These are phyloP conservation scores for Ophioninae sp. DNA, from an alignment of 2,888 invertebrate species.

Conservation along the genomic window DNA sequence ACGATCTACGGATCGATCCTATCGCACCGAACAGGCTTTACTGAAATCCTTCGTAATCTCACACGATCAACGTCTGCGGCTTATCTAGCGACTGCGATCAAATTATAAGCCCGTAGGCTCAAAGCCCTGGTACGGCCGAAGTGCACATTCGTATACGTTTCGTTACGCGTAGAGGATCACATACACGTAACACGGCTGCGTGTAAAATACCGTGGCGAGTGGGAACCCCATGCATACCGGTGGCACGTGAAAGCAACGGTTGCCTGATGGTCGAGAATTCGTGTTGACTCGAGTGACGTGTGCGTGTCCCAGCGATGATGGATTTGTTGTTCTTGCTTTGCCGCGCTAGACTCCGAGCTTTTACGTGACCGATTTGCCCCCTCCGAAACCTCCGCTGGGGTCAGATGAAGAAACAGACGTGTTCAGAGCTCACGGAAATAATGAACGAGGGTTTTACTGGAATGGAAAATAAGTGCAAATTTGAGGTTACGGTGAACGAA, in stretches of 20 bases:
- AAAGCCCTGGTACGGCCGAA: conserved; percentile 23
- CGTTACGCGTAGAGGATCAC: background rate
- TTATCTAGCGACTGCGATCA: conserved; percentile 69
- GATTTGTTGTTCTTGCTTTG: conserved; percentile 67
- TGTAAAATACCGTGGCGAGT: conserved; percentile 9
- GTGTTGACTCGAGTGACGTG: conserved; percentile 69
- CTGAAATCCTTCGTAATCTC: conserved; percentile 37
- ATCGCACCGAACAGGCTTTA: too few relatives aligned
- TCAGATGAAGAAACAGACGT: conserved; percentile 12
- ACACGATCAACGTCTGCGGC: conserved; percentile 34
- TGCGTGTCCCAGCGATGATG: conserved; percentile 72
- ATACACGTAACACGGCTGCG: background rate
- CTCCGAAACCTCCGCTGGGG: conserved; percentile 46
- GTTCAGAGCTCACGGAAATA: too few relatives aligned
- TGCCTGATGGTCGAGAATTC: conserved; percentile 37
- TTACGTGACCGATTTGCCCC: conserved; percentile 47
- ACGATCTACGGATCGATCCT: too few relatives aligned
- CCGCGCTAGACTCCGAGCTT: conserved; percentile 38
- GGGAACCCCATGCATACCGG: conserved; percentile 1
- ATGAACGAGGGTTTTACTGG: background rate
- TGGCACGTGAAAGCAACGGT: conserved; percentile 26
- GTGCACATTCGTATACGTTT: conserved; percentile 9
- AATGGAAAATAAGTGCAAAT: background rate
- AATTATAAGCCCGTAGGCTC: conserved; percentile 70
- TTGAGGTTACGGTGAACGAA: too few relatives aligned